These are phyloP conservation scores for Pocillopora damicornis DNA, from an alignment of 64 coral and sea anemone species.

Conservation along the genomic window DNA sequence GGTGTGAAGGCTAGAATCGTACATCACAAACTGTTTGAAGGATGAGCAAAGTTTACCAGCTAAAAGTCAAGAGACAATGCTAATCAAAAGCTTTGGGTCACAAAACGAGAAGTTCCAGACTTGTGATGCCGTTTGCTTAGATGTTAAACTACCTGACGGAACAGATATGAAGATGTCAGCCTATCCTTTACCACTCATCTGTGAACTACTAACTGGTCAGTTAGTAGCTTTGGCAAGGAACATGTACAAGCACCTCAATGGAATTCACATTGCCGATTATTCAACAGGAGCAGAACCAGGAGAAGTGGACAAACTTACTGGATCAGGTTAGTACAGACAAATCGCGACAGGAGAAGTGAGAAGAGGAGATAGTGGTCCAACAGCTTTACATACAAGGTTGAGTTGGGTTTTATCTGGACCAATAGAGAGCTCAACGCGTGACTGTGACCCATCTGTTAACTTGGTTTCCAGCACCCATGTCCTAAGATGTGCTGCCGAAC, in stretches of 20 bases:
- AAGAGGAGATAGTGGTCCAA: neutral
- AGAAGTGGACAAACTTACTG: constrained; percentile 29
- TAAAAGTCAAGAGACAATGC: too few species aligned
- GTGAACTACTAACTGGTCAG: neutral
- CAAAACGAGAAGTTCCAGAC: neutral
- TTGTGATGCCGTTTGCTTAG: neutral
- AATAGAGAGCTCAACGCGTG: constrained; percentile 8
- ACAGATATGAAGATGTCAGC: neutral
- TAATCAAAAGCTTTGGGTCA: constrained; percentile 36
- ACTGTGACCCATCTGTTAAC: constrained; percentile 7
- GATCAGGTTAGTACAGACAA: too few species aligned
- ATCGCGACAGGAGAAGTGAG: too few species aligned
- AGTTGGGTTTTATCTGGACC: constrained; percentile 42
- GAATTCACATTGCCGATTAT: constrained; percentile 5
- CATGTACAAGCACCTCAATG: constrained; percentile 2
- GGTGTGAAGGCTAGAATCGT: too few species aligned
- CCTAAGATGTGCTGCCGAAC: neutral
- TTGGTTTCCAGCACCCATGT: constrained; percentile 29
- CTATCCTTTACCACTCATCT: too few species aligned
- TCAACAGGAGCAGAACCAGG: neutral
- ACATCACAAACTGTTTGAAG: too few species aligned
- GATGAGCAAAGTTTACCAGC: too few species aligned
- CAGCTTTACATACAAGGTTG: too few species aligned
- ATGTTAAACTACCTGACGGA: too few species aligned
- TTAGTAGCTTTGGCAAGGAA: neutral